Evolutionary conservation across 1,140 invertebrate genomes (phyloP).

Genomic region (Temnothorax curvispinosus): DNA sequence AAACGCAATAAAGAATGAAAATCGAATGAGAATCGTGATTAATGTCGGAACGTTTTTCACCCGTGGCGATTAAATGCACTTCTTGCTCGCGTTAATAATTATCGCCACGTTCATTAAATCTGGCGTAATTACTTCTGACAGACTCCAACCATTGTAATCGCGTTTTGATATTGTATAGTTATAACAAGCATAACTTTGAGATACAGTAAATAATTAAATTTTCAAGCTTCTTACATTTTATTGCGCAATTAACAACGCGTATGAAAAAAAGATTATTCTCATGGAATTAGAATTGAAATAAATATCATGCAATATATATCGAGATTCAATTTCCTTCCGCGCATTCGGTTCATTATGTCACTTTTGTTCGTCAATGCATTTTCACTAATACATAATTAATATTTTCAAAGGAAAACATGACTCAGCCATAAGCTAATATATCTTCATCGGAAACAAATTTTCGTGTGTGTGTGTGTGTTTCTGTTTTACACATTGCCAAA

Average conservation of each 20-base stretch:
- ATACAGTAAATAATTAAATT: constrained; percentile 11
- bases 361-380: not conserved
- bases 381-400: constrained; percentile 16
- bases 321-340: not conserved
- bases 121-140: constrained; percentile 25
- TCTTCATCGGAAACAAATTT: constrained; percentile 10
- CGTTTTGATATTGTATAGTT: constrained; percentile 2
- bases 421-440: not conserved
- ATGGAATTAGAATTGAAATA: constrained; percentile 12
- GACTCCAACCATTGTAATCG: not conserved
- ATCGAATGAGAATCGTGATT: constrained; percentile 44
- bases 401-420: not conserved
- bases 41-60: constrained; percentile 25
- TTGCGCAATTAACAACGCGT: not conserved
- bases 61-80: constrained; percentile 34
- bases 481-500: not conserved
- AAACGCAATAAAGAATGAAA: constrained; percentile 28
- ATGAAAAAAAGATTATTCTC: not conserved
- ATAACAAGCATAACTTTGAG: constrained; percentile 4
- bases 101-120: constrained; percentile 34
- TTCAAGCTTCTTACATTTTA: not conserved
- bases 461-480: not conserved
- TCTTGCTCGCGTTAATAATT: constrained; percentile 38
- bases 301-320: constrained; percentile 6
- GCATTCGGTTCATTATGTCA: not conserved